These are phyloP conservation scores for Nomada fabriciana DNA, from an alignment of 2,888 invertebrate species.

Conservation along the genomic window DNA sequence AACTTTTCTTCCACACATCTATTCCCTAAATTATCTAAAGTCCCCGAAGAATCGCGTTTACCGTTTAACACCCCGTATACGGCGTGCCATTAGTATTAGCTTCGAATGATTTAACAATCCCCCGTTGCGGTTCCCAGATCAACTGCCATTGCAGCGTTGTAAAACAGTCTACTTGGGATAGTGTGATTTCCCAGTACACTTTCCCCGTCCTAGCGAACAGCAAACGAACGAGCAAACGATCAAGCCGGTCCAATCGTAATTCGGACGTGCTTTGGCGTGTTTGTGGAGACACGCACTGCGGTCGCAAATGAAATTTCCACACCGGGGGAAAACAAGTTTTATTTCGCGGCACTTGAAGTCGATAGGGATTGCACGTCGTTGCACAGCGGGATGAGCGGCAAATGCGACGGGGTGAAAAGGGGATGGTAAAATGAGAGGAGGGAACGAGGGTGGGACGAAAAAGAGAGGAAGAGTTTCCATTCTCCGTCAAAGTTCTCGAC, in stretches of 20 bases:
- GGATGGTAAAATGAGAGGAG: constrained; percentile 4
- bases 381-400: constrained; percentile 17
- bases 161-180: background rate
- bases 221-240: constrained; percentile 47
- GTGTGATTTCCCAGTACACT: constrained; percentile 29
- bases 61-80: too few relatives aligned
- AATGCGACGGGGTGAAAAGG: constrained; percentile 13
- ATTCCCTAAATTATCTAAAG: too few relatives aligned
- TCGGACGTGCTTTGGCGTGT: constrained; percentile 62
- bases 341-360: constrained; percentile 68
- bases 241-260: constrained; percentile 61
- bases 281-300: constrained; percentile 64
- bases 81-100: too few relatives aligned
- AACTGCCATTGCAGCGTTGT: background rate
- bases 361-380: constrained; percentile 63
- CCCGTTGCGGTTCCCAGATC: background rate
- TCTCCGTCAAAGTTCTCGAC: constrained; percentile 77
- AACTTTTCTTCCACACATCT: too few relatives aligned
- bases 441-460: constrained; percentile 31
- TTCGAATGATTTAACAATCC: background rate
- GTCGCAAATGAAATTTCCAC: constrained; percentile 72
- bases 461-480: constrained; percentile 71
- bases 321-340: constrained; percentile 70
- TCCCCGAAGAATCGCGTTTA: too few relatives aligned
- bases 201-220: constrained; percentile 35